Conservation (phyloP, 2,888 invertebrate genomes). For the Drosophila borealis region DNA sequence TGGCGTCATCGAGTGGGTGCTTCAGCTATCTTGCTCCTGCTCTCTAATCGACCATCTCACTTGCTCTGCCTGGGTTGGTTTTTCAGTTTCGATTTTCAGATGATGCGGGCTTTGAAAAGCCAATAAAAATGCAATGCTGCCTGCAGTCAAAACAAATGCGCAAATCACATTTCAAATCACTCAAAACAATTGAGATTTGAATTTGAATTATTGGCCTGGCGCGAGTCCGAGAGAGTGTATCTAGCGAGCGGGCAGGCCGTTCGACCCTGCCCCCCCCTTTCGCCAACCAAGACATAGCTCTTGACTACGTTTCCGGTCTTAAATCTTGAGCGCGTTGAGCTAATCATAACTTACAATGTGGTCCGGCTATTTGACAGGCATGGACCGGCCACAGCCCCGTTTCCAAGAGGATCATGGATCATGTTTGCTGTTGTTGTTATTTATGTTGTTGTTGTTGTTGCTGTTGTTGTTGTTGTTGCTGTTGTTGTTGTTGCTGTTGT, state of each 20-base stretch:
- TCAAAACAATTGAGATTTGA: conserved; percentile 76
- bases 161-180: conserved; percentile 78
- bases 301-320: conserved; percentile 75
- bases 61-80: neutral
- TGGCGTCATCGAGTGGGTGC: conserved; percentile 68
- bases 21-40: neutral
- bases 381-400: conserved; percentile 62
- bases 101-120: conserved; percentile 58
- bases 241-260: neutral
- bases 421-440: conserved; percentile 53
- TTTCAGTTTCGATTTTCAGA: conserved; percentile 48
- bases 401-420: conserved; percentile 71
- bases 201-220: conserved; percentile 74
- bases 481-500: conserved; percentile 9
- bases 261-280: neutral
- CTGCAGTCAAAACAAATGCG: conserved; percentile 68
- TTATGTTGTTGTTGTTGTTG: conserved; percentile 14
- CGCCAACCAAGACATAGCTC: neutral
- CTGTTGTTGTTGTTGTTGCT: conserved; percentile 7
- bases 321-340: conserved; percentile 80
- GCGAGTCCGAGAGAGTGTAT: conserved; percentile 21
- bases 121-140: conserved; percentile 65
- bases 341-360: conserved; percentile 82
- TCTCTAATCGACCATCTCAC: neutral
- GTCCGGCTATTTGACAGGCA: conserved; percentile 80